Evolutionary conservation across 2,888 invertebrate species (phyloP).

Genomic region (Cosmopolites sordidus): DNA sequence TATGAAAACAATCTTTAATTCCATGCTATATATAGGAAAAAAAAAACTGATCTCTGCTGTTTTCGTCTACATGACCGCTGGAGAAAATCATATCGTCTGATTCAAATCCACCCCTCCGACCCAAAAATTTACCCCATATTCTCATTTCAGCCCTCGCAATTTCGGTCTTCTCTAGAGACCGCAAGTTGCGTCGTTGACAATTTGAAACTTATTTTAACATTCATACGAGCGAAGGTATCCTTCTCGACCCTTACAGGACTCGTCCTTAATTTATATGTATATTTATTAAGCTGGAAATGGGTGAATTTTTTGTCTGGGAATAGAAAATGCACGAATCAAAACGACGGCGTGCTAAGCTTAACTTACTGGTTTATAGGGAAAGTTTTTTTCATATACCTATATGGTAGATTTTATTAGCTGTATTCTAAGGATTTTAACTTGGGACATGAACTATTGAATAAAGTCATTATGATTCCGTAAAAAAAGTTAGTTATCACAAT

Average conservation of each 20-base stretch:
- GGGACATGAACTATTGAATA: too few species aligned
- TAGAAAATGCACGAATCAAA: neutral
- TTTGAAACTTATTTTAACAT: slow-evolving; percentile 56
- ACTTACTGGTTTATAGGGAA: too few species aligned
- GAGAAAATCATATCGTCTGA: neutral
- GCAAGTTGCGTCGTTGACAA: slow-evolving; percentile 53
- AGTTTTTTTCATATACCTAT: too few species aligned
- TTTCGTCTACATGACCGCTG: neutral
- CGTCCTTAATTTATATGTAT: slow-evolving; percentile 49
- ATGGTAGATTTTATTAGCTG: too few species aligned
- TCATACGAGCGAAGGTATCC: slow-evolving; percentile 47
- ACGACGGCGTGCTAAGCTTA: too few species aligned
- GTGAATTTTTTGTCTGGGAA: neutral
- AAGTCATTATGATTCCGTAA: too few species aligned
- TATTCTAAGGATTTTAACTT: too few species aligned
- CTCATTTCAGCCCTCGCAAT: slow-evolving; percentile 25
- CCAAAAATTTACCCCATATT: slow-evolving; percentile 24
- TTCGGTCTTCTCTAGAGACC: slow-evolving; percentile 44
- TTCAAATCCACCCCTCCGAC: slow-evolving; percentile 3
- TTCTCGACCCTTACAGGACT: slow-evolving; percentile 18
- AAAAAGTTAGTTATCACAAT: too few species aligned
- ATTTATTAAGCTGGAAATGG: slow-evolving; percentile 41
- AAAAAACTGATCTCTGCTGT: too few species aligned
- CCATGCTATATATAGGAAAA: too few species aligned
- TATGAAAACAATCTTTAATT: too few species aligned